Evolutionary conservation across 2,797 vertebrate genomes (phyloP).

Genomic region (Lacerta bilineata): DNA sequence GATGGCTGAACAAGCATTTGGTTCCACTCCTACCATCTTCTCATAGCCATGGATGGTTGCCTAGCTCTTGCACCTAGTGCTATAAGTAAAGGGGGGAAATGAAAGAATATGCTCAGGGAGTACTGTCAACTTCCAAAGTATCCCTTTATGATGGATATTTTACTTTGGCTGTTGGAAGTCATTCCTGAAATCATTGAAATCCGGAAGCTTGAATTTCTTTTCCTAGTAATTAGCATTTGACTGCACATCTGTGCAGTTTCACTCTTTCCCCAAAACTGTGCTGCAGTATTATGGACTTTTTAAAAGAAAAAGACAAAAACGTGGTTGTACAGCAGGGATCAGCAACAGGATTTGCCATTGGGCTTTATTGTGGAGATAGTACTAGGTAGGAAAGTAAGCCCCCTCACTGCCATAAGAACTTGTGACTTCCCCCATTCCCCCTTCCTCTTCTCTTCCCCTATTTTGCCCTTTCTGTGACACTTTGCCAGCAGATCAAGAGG

Average conservation of each 20-base stretch:
- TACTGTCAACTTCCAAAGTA: not conserved
- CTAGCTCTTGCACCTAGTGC: not conserved
- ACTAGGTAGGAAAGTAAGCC: not conserved
- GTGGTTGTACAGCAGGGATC: conserved; percentile 12
- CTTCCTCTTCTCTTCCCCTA: too few relatives aligned
- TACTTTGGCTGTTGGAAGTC: not conserved
- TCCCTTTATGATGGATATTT: not conserved
- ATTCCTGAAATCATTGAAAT: conserved; percentile 1
- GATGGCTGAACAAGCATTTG: not conserved
- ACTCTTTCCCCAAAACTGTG: conserved; percentile 40
- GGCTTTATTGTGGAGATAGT: not conserved
- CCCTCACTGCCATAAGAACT: not conserved
- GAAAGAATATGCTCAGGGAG: not conserved
- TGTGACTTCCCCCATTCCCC: not conserved
- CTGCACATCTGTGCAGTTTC: conserved; percentile 31
- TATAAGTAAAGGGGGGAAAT: not conserved
- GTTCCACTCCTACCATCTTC: not conserved
- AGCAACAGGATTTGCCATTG: not conserved
- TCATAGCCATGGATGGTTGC: not conserved
- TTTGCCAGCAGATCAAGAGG: not conserved
- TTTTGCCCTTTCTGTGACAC: not conserved
- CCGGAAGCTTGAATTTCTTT: not conserved
- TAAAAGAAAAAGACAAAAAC: too few relatives aligned
- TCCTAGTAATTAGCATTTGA: conserved; percentile 30
- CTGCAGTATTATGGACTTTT: not conserved